A percentile compares a stretch with the other conserved stretches of the same genome.
Conservation (phyloP, 2,797 vertebrate species). For the Girardinus metallicus region DNA sequence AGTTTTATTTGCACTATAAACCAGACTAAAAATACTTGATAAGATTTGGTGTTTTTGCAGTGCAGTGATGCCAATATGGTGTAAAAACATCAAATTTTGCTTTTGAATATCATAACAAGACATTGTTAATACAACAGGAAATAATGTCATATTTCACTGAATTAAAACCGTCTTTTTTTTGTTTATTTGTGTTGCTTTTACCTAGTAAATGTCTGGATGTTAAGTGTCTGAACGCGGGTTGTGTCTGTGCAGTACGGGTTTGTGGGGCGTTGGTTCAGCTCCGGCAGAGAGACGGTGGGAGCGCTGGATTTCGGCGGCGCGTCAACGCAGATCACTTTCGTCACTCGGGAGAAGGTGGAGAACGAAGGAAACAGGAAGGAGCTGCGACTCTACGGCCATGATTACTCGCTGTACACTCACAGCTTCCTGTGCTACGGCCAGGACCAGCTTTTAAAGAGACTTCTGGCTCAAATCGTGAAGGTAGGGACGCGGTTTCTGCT, state of each 20-base stretch:
- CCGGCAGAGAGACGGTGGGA: constrained; percentile 80
- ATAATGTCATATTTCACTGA: no score
- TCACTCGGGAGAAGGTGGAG: constrained; percentile 72
- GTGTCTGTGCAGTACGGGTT: constrained; percentile 83
- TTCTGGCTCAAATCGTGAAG: constrained; percentile 75
- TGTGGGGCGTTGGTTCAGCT: constrained; percentile 85
- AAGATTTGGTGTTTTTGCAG: no score
- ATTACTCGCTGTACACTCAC: constrained; percentile 88
- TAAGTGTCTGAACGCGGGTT: background rate
- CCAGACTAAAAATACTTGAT: no score
- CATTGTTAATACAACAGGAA: no score
- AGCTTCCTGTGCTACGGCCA: constrained; percentile 90
- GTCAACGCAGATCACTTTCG: constrained; percentile 90
- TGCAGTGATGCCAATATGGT: no score
- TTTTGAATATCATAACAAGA: no score
- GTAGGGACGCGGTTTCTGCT: constrained; percentile 42
- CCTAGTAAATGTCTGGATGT: background rate
- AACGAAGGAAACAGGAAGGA: constrained; percentile 68
- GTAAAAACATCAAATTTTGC: no score
- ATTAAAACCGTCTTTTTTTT: no score
- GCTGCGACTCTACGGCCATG: constrained; percentile 84
- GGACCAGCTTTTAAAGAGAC: constrained; percentile 78
- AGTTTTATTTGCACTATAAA: no score
- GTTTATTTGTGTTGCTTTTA: background rate
- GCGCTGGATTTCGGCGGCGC: constrained; percentile 90